These are phyloP conservation scores for Sparidentex hasta DNA, from an alignment of 2,797 vertebrate genomes.

Conservation along the genomic window DNA sequence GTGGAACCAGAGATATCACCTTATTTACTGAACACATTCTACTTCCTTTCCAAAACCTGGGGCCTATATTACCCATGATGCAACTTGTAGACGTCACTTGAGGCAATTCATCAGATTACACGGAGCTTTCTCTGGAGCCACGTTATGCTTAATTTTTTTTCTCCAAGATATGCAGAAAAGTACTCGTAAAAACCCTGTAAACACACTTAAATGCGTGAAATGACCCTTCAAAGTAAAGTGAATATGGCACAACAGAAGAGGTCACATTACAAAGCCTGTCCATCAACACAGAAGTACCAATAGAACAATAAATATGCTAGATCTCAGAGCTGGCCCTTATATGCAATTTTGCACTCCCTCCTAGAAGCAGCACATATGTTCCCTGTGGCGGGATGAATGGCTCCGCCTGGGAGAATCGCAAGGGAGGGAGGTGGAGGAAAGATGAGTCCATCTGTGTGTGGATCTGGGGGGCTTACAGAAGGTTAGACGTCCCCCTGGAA, in stretches of 20 bases:
- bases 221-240: not conserved
- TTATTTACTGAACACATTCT: too few species aligned
- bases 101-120: too few species aligned
- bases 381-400: slow-evolving; percentile 71
- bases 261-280: slow-evolving; percentile 46
- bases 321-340: slow-evolving; percentile 70
- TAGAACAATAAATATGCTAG: slow-evolving; percentile 74
- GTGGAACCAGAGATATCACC: too few species aligned
- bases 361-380: slow-evolving; percentile 80
- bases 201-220: too few species aligned
- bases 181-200: too few species aligned
- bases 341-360: slow-evolving; percentile 68
- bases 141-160: too few species aligned
- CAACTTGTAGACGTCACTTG: too few species aligned
- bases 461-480: slow-evolving; percentile 75
- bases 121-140: too few species aligned
- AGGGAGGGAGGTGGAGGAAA: slow-evolving; percentile 52
- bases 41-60: too few species aligned
- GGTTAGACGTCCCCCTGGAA: slow-evolving; percentile 71
- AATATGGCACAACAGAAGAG: slow-evolving; percentile 20
- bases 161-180: too few species aligned
- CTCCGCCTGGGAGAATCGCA: slow-evolving; percentile 73
- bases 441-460: slow-evolving; percentile 81
- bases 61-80: too few species aligned
- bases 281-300: slow-evolving; percentile 65